Conservation (phyloP, 2,888 invertebrate genomes). For the Lamellibrachia columna region DNA sequence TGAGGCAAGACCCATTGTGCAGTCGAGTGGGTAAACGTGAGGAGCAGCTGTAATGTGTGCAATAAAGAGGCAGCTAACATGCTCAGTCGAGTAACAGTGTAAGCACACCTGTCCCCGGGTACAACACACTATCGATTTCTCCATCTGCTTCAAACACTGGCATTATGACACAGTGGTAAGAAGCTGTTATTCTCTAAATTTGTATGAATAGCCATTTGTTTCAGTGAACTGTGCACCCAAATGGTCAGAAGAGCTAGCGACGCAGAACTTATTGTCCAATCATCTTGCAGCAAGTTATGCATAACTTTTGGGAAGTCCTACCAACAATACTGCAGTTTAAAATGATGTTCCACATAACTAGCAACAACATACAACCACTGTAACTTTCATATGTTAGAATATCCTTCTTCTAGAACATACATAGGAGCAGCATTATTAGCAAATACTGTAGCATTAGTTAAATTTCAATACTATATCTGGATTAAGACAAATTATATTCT, state of each 20-base stretch:
- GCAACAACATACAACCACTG: too few species aligned
- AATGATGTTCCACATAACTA: too few species aligned
- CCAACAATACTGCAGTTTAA: neutral
- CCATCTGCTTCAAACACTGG: neutral
- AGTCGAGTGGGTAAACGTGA: neutral
- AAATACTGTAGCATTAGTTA: too few species aligned
- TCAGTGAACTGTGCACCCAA: neutral
- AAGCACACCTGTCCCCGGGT: conserved; percentile 8
- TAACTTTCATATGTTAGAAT: too few species aligned
- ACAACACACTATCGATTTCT: neutral
- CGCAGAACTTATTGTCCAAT: neutral
- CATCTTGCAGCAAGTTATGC: neutral
- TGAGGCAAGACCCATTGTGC: neutral
- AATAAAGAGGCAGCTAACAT: neutral
- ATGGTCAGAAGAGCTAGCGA: neutral
- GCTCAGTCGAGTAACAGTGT: neutral
- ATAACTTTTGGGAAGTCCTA: neutral
- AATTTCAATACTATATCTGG: too few species aligned
- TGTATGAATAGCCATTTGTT: neutral
- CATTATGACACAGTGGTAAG: neutral
- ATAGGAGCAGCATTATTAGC: too few species aligned
- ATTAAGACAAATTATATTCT: too few species aligned
- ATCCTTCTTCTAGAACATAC: too few species aligned
- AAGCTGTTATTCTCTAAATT: neutral
- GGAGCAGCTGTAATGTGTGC: neutral